Base-by-base conservation (phyloP, 2,888 invertebrate species). In the Limnephilus rhombicus region DNA sequence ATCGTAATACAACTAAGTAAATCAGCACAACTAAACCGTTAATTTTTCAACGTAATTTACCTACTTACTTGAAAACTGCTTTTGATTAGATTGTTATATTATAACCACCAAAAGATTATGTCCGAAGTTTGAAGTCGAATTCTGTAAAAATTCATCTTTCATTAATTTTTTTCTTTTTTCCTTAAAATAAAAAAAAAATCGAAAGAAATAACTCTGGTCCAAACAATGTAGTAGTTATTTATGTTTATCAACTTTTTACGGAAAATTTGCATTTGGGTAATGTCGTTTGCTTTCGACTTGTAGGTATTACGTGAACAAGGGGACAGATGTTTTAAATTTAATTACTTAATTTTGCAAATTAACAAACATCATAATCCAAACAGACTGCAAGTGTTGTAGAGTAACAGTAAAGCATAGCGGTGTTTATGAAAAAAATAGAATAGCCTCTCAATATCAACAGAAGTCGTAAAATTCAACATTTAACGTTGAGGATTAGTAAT, bases 401-500 rank as follows among this genome's bases (percentile, higher is more conserved):
- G 68, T 68, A 68, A n/a, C 68, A 24, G 68, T 68, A 68, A 68
- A 68, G 68, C 68, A 24, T n/a, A 24, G 24, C 68, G 68, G 24
- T n/a, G 68, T 68, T 68, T 5, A 68, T 49, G 53, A 53, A 53
- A 53, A 18, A 53, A 53, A 18, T 45, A 12, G 18, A 53, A 53
- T 53, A 53, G 53, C 53, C 53, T 5, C 53, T 9, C 68, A 68
- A 68, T 68, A 68, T 68, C 68, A 68, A 68, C 68, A 68, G 82
- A 34, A 34, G 82, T 82, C 82, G 82, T 82, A 31, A 82, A 82
- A 82, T 31, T 34, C 31, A 18, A 18, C 82, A 82, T 82, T 12
- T 34, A 82, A 82, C 34, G 82, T 34, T 82, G 82, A 31, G 18
- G 82, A 82, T 34, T 68, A 82, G 34, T 82, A 82, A 82, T 82